Evolutionary conservation across 2,888 invertebrate species (phyloP), one percentile per base, ranked within the genome.

Genomic region (Allacma fusca): DNA sequence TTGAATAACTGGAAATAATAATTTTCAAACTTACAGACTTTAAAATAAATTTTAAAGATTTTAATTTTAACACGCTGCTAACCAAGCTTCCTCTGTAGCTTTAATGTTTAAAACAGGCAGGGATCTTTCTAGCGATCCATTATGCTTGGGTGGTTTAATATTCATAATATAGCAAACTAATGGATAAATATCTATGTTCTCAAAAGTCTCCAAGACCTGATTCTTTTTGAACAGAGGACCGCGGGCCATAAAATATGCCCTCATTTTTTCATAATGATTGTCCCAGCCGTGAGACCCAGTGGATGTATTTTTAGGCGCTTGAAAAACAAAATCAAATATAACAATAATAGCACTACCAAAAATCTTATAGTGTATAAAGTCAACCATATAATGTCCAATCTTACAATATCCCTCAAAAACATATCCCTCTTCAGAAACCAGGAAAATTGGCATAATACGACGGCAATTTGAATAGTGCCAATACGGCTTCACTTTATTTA

Each of bases 201-300:
- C 86, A 81, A 92, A 91, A 0, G 91, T 90, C 4, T 88, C 75
- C 1, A 72, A 78, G 7, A 78, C 77, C 16, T 68, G 26, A 26
- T 78, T 78, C 0, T 43, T 85, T 80, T 88, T 88, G 82, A 93
- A 90, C 79, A 88, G 88, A 0, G 92, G 92, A 1, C 93, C 93
- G 80, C 89, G 87, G 0, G 91, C 92, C 85, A 93, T 89, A 85
- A 93, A 93, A 83, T 91, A 90, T 7, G 92, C 91, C 83, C 89
- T 90, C 93, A 93, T 93, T 68, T 87, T 87, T 62, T 85, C 80
- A 1, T 88, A 86, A 68, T 86, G 86, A 84, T 91, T 91, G 84
- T 91, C 90, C 84, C 91, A 92, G 0, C 92, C 92, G 85, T 92
- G 92, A 21, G 89, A 86, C 1, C 91, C 91, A 50, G 5, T 2